Evolutionary conservation across 1,140 invertebrate species (phyloP).

Genomic region (Choristoneura fumiferana): DNA sequence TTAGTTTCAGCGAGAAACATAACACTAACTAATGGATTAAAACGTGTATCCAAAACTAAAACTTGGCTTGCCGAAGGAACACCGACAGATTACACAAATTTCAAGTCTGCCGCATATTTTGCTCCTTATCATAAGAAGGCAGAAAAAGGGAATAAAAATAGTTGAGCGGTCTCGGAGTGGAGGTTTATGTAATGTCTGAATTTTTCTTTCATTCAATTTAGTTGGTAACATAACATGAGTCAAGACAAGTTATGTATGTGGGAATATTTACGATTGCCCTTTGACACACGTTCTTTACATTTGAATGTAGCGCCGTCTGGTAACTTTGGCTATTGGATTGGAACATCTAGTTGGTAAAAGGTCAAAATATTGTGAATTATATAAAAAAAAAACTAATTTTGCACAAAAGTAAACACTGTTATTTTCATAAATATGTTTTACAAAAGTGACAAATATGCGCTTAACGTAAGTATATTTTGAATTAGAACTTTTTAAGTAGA

Average conservation of each 20-base stretch:
- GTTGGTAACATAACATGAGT: neutral
- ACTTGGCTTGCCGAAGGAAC: neutral
- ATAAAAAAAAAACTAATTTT: no score
- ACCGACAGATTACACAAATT: neutral
- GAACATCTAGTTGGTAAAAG: no score
- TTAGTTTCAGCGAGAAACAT: neutral
- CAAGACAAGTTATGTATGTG: neutral
- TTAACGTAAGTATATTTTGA: no score
- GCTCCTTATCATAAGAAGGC: neutral
- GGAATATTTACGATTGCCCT: no score
- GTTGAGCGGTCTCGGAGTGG: neutral
- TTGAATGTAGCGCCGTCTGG: no score
- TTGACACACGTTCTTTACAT: no score
- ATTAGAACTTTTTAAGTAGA: no score
- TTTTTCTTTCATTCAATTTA: constrained; percentile 10
- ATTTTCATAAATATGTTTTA: no score
- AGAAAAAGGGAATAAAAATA: neutral
- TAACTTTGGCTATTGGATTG: no score
- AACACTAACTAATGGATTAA: neutral
- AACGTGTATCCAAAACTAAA: neutral
- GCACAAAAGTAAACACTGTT: no score
- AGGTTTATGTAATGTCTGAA: neutral
- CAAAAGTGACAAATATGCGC: no score
- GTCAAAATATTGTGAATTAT: no score
- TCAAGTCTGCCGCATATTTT: neutral